phyloP scores from a whole-genome alignment of 2,113 vertebrate genomes.

The Syrmaticus mikado region DNA sequence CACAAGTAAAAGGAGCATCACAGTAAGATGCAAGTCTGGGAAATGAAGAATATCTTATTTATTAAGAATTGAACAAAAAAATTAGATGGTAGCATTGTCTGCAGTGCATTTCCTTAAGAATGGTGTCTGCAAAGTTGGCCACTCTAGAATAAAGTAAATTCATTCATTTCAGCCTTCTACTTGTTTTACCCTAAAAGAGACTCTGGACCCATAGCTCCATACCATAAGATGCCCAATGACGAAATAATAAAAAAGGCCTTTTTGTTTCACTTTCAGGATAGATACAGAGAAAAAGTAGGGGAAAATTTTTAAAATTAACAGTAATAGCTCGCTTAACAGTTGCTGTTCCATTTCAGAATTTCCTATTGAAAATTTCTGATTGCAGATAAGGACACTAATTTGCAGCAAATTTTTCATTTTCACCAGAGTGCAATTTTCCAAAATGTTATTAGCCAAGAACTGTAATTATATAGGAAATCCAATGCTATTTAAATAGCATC shows the following conservation, averaged over 20 bases:
- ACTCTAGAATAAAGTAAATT: not conserved
- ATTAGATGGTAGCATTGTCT: not conserved
- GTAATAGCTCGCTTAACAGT: not conserved
- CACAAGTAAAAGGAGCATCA: not conserved
- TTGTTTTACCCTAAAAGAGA: not conserved
- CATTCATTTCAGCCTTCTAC: not conserved
- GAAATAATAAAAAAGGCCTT: not conserved
- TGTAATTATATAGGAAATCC: not conserved
- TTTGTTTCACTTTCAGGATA: not conserved
- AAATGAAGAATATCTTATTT: not conserved
- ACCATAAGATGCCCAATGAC: not conserved
- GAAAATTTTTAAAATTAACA: not conserved
- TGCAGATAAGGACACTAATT: not conserved
- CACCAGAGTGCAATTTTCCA: not conserved
- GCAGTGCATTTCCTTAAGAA: not conserved
- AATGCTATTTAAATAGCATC: not conserved
- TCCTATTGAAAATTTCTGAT: not conserved
- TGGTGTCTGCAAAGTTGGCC: not conserved
- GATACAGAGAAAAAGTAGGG: not conserved
- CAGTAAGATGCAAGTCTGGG: not conserved
- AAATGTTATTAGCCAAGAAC: not conserved
- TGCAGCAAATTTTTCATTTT: not conserved
- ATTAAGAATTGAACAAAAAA: not conserved
- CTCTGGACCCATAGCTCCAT: not conserved
- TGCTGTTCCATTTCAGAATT: not conserved